Conservation (phyloP, 2,888 invertebrate species). For the Caenorhabditis sinica region DNA sequence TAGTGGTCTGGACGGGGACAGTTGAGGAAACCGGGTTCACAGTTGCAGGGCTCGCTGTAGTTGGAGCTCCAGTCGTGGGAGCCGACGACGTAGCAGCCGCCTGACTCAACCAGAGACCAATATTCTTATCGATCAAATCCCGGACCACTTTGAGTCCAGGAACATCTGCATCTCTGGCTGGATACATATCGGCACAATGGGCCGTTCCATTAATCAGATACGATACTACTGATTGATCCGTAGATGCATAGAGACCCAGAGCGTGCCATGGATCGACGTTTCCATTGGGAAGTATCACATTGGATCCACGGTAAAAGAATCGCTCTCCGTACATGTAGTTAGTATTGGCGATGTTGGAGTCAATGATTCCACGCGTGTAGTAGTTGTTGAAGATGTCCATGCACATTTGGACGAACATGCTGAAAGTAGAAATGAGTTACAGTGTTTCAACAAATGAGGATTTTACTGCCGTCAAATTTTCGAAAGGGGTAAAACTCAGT, state of each 20-base stretch:
- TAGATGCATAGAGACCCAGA: conserved; percentile 59
- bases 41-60: not conserved
- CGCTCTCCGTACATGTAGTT: conserved; percentile 70
- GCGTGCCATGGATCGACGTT: conserved; percentile 73
- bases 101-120: conserved; percentile 46
- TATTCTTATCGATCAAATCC: conserved; percentile 53
- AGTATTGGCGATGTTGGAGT: conserved; percentile 40
- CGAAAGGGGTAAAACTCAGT: too few species aligned
- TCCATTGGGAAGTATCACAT: conserved; percentile 74
- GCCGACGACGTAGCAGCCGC: conserved; percentile 1
- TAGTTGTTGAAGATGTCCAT: conserved; percentile 71
- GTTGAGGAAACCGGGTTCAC: not conserved
- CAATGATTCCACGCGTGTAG: conserved; percentile 37
- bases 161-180: conserved; percentile 64
- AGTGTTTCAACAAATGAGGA: too few species aligned
- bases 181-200: conserved; percentile 78
- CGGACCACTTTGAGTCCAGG: conserved; percentile 57
- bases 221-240: conserved; percentile 49
- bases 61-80: not conserved
- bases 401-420: conserved; percentile 76
- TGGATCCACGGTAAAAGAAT: conserved; percentile 65
- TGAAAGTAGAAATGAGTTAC: conserved; percentile 36
- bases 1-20: conserved; percentile 22
- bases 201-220: conserved; percentile 71
- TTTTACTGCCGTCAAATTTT: too few species aligned